Percentiles rank a stretch among this genome's conserved stretches.
Evolutionary conservation across 2,888 invertebrate genomes (phyloP).

Genomic region (Synanthedon andrenaeformis): DNA sequence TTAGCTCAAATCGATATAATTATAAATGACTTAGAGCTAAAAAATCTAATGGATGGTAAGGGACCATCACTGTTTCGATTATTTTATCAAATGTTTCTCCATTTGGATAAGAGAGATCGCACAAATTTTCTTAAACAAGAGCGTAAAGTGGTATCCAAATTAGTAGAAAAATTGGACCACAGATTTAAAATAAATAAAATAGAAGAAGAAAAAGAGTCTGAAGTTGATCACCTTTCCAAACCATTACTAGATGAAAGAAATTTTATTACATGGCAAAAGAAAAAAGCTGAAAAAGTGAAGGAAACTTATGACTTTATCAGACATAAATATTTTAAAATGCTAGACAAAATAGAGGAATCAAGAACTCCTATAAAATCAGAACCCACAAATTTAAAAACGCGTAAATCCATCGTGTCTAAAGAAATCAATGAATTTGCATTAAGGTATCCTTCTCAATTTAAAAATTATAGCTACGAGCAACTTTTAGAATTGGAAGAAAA

Average conservation of each 20-base stretch:
- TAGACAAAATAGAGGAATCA: slow-evolving; percentile 37
- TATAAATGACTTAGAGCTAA: slow-evolving; percentile 49
- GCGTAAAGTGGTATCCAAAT: slow-evolving; percentile 44
- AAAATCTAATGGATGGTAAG: slow-evolving; percentile 57
- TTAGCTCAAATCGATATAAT: slow-evolving; percentile 57
- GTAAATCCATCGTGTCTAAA: slow-evolving; percentile 24
- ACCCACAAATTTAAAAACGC: slow-evolving; percentile 14
- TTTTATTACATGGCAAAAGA: slow-evolving; percentile 71
- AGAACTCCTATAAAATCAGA: slow-evolving; percentile 21
- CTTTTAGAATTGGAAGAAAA: slow-evolving; percentile 39
- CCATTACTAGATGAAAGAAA: slow-evolving; percentile 57
- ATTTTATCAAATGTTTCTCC: slow-evolving; percentile 73
- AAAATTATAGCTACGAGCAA: slow-evolving; percentile 52
- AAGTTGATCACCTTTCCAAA: slow-evolving; percentile 48
- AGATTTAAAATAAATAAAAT: slow-evolving; percentile 46
- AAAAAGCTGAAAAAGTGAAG: slow-evolving; percentile 54
- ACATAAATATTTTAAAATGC: slow-evolving; percentile 49
- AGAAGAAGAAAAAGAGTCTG: slow-evolving; percentile 31
- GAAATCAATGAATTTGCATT: slow-evolving; percentile 46
- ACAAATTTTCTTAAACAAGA: slow-evolving; percentile 65
- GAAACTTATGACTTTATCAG: slow-evolving; percentile 48
- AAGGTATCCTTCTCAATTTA: slow-evolving; percentile 40
- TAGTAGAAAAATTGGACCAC: slow-evolving; percentile 46
- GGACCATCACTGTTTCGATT: slow-evolving; percentile 65
- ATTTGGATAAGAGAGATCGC: slow-evolving; percentile 69